These are phyloP conservation scores for Falco columbarius DNA, from an alignment of 2,797 vertebrate genomes.

Conservation along the genomic window DNA sequence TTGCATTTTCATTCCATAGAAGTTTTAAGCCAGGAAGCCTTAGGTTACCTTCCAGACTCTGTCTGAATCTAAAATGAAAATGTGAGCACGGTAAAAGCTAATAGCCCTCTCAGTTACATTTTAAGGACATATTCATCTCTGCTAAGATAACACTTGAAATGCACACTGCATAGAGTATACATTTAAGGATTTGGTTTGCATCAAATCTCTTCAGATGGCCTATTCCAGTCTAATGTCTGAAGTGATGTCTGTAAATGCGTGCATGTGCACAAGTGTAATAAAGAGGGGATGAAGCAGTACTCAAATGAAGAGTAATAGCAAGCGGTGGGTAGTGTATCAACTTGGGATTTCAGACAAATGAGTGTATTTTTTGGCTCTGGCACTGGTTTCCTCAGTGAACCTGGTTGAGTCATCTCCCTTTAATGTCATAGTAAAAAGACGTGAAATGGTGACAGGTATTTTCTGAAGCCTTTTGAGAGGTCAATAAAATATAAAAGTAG, in stretches of 20 bases:
- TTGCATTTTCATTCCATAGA: background rate
- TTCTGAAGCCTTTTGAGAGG: conserved; percentile 3
- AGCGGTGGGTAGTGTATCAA: background rate
- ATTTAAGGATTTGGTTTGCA: background rate
- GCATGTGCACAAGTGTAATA: background rate
- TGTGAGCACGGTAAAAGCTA: background rate
- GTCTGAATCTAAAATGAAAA: background rate
- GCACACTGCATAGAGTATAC: background rate
- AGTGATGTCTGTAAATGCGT: background rate
- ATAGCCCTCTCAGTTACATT: background rate
- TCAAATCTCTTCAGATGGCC: background rate
- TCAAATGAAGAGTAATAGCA: background rate
- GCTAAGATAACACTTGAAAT: background rate
- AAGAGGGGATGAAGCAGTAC: background rate
- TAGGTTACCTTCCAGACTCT: background rate
- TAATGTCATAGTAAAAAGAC: background rate
- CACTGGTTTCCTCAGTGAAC: background rate
- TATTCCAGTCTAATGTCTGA: background rate
- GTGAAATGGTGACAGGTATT: background rate
- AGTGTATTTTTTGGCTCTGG: background rate
- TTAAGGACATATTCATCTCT: background rate
- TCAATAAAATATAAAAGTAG: background rate
- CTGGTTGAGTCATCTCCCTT: background rate
- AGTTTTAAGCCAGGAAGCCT: background rate
- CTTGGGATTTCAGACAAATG: background rate